Conservation (phyloP, 2,888 invertebrate genomes). For the Spilosoma lubricipeda region DNA sequence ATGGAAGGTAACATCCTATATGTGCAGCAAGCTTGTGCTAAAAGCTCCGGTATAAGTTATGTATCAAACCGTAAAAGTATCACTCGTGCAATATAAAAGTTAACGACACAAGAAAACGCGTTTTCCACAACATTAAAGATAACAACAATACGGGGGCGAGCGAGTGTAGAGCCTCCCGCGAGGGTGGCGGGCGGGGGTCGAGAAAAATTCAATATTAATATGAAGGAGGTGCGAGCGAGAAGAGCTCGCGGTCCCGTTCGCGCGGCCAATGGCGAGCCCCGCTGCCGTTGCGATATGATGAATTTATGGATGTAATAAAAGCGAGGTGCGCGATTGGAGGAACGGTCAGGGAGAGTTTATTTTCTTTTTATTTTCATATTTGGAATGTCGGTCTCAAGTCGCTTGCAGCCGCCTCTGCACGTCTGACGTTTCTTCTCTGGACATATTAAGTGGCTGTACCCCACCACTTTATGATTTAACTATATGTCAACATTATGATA, state of each 20-base stretch:
- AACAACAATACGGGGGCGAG: conserved; percentile 86
- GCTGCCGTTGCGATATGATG: conserved; percentile 88
- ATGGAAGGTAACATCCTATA: neutral
- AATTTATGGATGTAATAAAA: conserved; percentile 95
- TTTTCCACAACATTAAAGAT: conserved; percentile 87
- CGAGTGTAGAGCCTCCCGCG: conserved; percentile 85
- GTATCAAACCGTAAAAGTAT: conserved; percentile 85
- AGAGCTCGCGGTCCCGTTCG: conserved; percentile 79
- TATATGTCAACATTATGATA: conserved; percentile 34
- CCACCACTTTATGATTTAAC: conserved; percentile 50
- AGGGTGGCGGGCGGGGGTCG: conserved; percentile 85
- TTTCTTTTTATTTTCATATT: conserved; percentile 87
- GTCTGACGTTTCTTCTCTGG: conserved; percentile 68
- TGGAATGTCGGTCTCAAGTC: conserved; percentile 80
- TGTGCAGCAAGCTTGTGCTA: conserved; percentile 33
- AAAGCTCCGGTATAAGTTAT: conserved; percentile 75
- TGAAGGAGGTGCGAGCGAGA: conserved; percentile 89
- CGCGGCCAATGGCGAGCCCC: conserved; percentile 86
- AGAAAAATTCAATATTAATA: conserved; percentile 94
- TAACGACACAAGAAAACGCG: conserved; percentile 87
- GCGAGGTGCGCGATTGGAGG: conserved; percentile 89
- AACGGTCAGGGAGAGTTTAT: conserved; percentile 84
- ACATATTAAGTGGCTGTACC: conserved; percentile 51
- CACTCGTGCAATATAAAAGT: conserved; percentile 87
- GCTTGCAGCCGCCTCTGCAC: conserved; percentile 64